These are phyloP conservation scores for Eudasyphora cyanicolor DNA, from an alignment of 2,888 invertebrate genomes.

Conservation along the genomic window DNA sequence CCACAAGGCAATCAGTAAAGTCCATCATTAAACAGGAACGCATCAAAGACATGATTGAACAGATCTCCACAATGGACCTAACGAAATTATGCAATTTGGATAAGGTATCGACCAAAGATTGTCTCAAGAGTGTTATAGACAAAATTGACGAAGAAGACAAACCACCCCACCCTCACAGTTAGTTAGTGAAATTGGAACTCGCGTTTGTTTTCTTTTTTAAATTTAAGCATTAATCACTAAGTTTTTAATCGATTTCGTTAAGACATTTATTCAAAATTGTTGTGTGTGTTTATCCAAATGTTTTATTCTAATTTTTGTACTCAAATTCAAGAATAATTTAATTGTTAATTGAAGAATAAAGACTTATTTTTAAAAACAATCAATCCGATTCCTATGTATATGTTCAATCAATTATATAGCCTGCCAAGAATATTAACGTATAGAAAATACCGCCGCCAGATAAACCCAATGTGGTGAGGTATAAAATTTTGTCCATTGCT, in stretches of 20 bases:
- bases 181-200: neutral
- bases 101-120: slow-evolving; percentile 81
- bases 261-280: neutral
- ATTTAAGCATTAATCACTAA: neutral
- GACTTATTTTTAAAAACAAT: neutral
- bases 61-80: slow-evolving; percentile 80
- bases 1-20: slow-evolving; percentile 72
- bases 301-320: slow-evolving; percentile 50
- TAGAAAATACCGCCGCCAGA: slow-evolving; percentile 70
- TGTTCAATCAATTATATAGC: slow-evolving; percentile 66
- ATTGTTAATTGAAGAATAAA: slow-evolving; percentile 40
- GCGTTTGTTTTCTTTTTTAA: no score
- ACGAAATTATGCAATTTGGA: slow-evolving; percentile 80
- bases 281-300: slow-evolving; percentile 47
- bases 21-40: slow-evolving; percentile 79
- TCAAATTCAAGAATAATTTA: slow-evolving; percentile 35
- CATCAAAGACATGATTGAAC: slow-evolving; percentile 80
- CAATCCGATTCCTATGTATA: neutral
- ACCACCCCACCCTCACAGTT: neutral
- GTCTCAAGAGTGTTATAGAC: slow-evolving; percentile 80
- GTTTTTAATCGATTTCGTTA: slow-evolving; percentile 20
- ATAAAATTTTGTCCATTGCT: slow-evolving; percentile 77
- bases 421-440: slow-evolving; percentile 63
- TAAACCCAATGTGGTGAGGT: slow-evolving; percentile 74
- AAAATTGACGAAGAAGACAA: slow-evolving; percentile 77